A percentile compares a stretch with the other conserved stretches of the same genome.
Conservation (phyloP, 2,888 invertebrate species). For the Agrochola lychnidis region DNA sequence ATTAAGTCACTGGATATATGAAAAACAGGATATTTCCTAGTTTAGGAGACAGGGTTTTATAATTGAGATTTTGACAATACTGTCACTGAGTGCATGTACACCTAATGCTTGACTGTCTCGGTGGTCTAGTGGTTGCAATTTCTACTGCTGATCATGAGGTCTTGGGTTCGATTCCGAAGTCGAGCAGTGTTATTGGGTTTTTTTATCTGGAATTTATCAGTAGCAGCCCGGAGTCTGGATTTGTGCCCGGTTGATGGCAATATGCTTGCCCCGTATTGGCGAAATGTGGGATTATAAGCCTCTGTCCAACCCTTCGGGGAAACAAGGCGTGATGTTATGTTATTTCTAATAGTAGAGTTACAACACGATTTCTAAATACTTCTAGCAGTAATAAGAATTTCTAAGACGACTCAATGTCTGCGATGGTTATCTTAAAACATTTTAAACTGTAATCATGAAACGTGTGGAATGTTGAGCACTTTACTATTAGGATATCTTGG, state of each 20-base stretch:
- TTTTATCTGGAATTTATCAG: neutral
- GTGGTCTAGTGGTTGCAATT: neutral
- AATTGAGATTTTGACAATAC: neutral
- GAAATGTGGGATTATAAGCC: neutral
- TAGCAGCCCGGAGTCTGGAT: neutral
- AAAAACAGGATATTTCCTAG: neutral
- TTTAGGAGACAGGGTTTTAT: too few relatives aligned
- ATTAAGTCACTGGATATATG: neutral
- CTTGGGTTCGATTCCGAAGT: neutral
- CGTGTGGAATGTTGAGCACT: slow-evolving; percentile 52
- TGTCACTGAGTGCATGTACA: neutral
- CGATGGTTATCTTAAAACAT: slow-evolving; percentile 52
- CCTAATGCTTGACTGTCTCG: neutral
- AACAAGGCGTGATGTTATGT: neutral
- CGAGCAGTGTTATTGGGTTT: neutral
- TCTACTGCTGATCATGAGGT: neutral
- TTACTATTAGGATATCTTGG: slow-evolving; percentile 42
- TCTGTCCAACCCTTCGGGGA: neutral
- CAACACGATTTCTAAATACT: neutral
- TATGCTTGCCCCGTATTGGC: neutral
- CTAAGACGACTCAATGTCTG: slow-evolving; percentile 13
- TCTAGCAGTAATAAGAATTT: neutral
- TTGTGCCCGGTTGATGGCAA: neutral
- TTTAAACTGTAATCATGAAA: slow-evolving; percentile 38
- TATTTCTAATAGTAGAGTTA: neutral